Percentiles rank a stretch among this genome's conserved stretches.
Evolutionary conservation across 2,888 invertebrate genomes (phyloP).

Genomic region (Philereme vetulata): DNA sequence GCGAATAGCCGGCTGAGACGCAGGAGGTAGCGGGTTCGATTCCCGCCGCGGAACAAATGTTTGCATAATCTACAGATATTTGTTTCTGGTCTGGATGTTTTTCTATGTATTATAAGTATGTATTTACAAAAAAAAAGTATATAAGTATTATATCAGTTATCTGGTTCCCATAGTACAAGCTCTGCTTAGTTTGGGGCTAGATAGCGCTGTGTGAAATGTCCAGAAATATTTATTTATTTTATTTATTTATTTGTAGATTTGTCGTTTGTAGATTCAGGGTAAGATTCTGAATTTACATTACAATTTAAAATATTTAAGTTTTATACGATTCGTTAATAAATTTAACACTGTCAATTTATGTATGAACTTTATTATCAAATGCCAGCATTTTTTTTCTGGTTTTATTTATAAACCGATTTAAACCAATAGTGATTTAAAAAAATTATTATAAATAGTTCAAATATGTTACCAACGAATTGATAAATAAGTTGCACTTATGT

Average conservation of each 20-base stretch:
- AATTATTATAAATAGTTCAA: neutral
- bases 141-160: no score
- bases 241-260: no score
- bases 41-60: no score
- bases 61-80: no score
- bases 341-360: neutral
- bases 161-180: no score
- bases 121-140: no score
- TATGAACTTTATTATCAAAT: neutral
- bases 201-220: no score
- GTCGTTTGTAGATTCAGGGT: neutral
- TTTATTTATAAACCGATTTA: constrained; percentile 9
- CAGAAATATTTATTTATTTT: neutral
- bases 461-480: constrained; percentile 9
- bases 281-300: constrained; percentile 2
- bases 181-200: neutral
- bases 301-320: neutral
- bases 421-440: constrained; percentile 16
- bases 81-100: no score
- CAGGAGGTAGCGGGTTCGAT: no score
- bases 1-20: no score
- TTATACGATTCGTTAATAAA: neutral
- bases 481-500: constrained; percentile 11
- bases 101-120: no score
- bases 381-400: neutral